These are phyloP conservation scores for Oreochromis aureus DNA, from an alignment of 2,113 vertebrate genomes.

Conservation along the genomic window DNA sequence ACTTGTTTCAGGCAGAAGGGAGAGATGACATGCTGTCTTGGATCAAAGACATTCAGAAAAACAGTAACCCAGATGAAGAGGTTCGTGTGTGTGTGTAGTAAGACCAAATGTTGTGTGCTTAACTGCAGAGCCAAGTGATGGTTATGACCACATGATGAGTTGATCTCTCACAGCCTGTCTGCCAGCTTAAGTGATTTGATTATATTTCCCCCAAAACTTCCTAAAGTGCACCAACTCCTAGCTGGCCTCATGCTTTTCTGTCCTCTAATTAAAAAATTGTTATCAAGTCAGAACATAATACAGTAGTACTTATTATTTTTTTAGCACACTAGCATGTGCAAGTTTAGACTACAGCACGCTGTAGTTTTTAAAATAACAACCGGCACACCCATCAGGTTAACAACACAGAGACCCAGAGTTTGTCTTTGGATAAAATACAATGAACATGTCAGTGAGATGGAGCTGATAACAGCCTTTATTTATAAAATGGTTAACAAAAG, in stretches of 20 bases:
- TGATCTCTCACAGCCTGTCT: not conserved
- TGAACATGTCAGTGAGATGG: not conserved
- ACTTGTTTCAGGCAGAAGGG: constrained; percentile 95
- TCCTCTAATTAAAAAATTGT: not conserved
- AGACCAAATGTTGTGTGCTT: not conserved
- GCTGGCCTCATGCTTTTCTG: not conserved
- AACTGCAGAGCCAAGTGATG: not conserved
- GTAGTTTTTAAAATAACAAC: not conserved
- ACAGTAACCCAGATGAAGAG: constrained; percentile 91
- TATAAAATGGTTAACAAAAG: not conserved
- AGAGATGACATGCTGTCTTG: constrained; percentile 93
- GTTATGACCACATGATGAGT: not conserved
- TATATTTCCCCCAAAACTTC: not conserved
- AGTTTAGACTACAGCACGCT: not conserved
- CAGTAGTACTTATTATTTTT: not conserved
- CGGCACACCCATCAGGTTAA: not conserved
- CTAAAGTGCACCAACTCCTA: not conserved
- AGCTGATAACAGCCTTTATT: not conserved
- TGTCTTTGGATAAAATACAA: not conserved
- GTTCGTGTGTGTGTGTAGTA: constrained; percentile 51
- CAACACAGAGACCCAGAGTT: not conserved
- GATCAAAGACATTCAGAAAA: constrained; percentile 94
- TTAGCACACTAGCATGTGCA: not conserved
- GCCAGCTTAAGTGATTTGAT: not conserved
- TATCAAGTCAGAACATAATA: not conserved